Conservation (phyloP, 2,113 vertebrate species). For the Riparia riparia region DNA sequence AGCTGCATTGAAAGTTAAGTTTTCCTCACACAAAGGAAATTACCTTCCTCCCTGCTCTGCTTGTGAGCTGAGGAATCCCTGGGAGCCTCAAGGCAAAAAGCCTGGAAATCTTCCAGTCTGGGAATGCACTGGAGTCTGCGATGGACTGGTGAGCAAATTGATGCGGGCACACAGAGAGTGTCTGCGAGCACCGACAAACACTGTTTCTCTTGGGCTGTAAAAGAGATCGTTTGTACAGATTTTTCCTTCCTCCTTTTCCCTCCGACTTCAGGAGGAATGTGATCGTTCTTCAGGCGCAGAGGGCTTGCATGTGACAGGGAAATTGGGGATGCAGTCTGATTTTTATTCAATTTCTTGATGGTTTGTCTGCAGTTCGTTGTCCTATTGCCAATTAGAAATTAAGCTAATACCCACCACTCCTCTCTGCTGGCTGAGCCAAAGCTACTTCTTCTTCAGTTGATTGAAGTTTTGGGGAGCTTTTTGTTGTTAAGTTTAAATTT, state of each 20-base stretch:
- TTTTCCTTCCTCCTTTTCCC: neutral
- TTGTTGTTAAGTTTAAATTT: neutral
- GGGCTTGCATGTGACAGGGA: neutral
- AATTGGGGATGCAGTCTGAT: neutral
- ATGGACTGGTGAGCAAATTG: neutral
- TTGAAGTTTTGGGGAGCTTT: neutral
- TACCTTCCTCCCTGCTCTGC: neutral
- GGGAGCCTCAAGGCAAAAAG: neutral
- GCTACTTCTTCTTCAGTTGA: neutral
- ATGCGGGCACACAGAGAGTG: neutral
- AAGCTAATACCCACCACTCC: neutral
- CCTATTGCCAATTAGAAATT: neutral
- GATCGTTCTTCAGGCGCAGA: rapidly evolving
- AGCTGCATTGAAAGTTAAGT: neutral
- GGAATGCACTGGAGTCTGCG: neutral
- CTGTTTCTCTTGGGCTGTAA: neutral
- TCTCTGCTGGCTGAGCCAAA: neutral
- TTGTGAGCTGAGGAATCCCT: neutral
- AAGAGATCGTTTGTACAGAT: neutral
- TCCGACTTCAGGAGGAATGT: rapidly evolving
- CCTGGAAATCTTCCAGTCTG: constrained; percentile 11
- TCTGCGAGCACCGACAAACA: neutral
- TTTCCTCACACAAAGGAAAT: neutral
- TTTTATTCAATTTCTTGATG: neutral
- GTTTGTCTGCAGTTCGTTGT: neutral